Evolutionary conservation across 1,140 invertebrate genomes (phyloP).

Genomic region (Papilio machaon): DNA sequence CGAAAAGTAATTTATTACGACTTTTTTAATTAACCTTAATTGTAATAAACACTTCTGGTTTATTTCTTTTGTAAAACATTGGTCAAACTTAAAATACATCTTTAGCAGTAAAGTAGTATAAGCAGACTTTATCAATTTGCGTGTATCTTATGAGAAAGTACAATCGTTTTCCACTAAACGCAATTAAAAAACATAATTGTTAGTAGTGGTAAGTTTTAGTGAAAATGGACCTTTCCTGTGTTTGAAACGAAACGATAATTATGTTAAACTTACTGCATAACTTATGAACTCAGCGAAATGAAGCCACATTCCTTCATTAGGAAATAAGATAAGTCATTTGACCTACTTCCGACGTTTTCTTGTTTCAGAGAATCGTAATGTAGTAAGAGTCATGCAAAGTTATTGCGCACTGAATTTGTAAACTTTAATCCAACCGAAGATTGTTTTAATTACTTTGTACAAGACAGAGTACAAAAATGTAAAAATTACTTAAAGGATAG

Average conservation of each 20-base stretch:
- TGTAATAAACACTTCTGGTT: slow-evolving; percentile 21
- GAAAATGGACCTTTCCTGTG: neutral
- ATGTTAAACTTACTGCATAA: neutral
- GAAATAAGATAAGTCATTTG: slow-evolving; percentile 19
- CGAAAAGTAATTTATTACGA: slow-evolving; percentile 10
- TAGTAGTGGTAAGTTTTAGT: neutral
- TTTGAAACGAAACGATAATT: too few relatives aligned
- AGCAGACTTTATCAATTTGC: too few relatives aligned
- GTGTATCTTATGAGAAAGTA: too few relatives aligned
- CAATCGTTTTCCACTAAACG: neutral
- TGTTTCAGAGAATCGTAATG: slow-evolving; percentile 3
- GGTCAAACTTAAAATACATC: too few relatives aligned
- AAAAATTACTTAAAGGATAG: too few relatives aligned
- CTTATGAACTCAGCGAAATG: neutral
- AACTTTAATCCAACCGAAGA: neutral
- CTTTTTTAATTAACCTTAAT: slow-evolving; percentile 19
- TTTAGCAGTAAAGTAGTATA: too few relatives aligned
- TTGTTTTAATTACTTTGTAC: too few relatives aligned
- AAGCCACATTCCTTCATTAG: slow-evolving; percentile 5
- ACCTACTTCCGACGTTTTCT: neutral
- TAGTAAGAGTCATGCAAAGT: neutral
- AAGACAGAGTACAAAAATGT: too few relatives aligned
- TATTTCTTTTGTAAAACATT: neutral
- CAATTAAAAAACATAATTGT: neutral
- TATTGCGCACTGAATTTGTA: neutral